Conservation (phyloP, 2,113 vertebrate species). For the Chaetura pelagica region DNA sequence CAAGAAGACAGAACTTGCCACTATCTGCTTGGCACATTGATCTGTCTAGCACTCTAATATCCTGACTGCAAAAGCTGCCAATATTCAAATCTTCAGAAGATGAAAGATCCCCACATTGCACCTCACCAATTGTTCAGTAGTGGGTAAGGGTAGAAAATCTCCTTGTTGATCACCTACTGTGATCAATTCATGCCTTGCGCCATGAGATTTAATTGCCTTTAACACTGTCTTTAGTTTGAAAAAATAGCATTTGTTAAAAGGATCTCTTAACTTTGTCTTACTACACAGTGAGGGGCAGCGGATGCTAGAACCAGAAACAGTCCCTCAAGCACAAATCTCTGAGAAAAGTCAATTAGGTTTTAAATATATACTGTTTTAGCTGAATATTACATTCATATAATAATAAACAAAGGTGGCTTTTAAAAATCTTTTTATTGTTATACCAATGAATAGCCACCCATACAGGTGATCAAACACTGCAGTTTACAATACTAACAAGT, state of each 20-base stretch:
- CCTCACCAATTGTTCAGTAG: background rate
- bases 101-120: background rate
- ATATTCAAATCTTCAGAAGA: constrained; percentile 1
- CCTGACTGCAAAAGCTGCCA: background rate
- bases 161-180: background rate
- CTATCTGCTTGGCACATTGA: background rate
- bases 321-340: background rate
- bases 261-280: background rate
- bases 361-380: background rate
- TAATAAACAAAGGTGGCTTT: background rate
- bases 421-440: background rate
- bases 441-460: background rate
- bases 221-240: background rate
- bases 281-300: background rate
- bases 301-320: background rate
- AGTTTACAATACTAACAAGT: background rate
- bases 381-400: background rate
- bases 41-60: background rate
- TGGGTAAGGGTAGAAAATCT: background rate
- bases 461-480: background rate
- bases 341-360: background rate
- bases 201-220: background rate
- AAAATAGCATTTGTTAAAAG: background rate
- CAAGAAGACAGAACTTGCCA: background rate
- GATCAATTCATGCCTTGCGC: background rate